Evolutionary conservation across 1,140 invertebrate species (phyloP), one percentile per base, ranked within the genome.

Genomic region (Orius insidiosus): DNA sequence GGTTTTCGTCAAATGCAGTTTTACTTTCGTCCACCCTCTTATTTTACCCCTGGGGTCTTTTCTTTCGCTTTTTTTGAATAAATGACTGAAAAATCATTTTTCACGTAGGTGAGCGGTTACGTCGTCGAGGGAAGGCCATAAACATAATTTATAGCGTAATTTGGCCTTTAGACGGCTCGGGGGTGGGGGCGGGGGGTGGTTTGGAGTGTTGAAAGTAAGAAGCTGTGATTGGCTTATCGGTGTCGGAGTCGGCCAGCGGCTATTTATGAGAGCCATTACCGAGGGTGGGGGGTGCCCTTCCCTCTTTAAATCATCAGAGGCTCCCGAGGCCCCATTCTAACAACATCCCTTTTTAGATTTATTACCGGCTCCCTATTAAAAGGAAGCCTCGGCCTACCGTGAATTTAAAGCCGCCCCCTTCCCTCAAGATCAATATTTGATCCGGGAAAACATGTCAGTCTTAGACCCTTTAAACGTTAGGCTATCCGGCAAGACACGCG

Each of bases 61-160:
- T 24, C 7, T 7, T 24, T 24, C 24, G n/a, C 24, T 24, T 24
- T 40, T 30, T n/a, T 43, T 43, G 41, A 43, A 43, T 43, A 43
- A 43, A 43, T 43, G 41, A 43, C 41, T 24, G 18, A 31, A 43
- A 43, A 43, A 24, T 43, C 41, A 43, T 43, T 43, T 43, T 43
- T 43, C 41, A 43, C 41, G 41, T 43, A 43, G 41, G 41, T 43
- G 41, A 43, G 18, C 41, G 41, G 41, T 18, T 18, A 43, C 41
- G 41, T 43, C 41, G 41, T 30, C 31, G 19, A n/a, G 19, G 41
- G 41, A 43, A 31, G 41, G 18, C 41, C 41, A 43, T 43, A 43
- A 43, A 43, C 41, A 43, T 43, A 43, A 43, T 43, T 43, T 43
- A 43, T 43, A 43, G 41, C 41, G 41, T 43, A 43, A 43, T 43